Evolutionary conservation across 2,888 invertebrate genomes (phyloP).

Genomic region (Leptinotarsa juncta): DNA sequence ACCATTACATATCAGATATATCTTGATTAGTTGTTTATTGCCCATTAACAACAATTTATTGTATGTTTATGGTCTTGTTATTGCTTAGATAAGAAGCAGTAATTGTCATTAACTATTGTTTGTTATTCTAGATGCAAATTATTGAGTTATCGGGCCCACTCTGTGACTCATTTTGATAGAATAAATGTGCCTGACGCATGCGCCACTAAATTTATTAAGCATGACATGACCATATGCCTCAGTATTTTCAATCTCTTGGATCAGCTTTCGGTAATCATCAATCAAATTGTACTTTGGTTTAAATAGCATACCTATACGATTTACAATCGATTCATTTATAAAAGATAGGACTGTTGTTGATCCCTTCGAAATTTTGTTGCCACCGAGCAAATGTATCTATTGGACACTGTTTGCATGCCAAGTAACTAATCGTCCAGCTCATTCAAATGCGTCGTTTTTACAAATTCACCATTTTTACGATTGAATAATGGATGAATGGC

Average conservation of each 20-base stretch:
- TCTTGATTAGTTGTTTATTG: background rate
- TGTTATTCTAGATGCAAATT: background rate
- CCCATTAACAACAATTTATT: background rate
- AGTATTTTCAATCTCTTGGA: background rate
- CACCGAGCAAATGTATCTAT: background rate
- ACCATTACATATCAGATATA: background rate
- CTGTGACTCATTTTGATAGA: background rate
- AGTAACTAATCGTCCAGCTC: background rate
- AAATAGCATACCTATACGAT: background rate
- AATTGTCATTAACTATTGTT: background rate
- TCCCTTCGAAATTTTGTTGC: background rate
- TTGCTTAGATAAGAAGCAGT: background rate
- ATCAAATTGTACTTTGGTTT: background rate
- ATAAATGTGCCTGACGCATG: background rate
- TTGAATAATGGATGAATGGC: constrained; percentile 1
- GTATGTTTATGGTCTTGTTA: background rate
- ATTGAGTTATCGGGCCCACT: no score
- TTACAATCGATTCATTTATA: no score
- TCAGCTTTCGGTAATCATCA: no score
- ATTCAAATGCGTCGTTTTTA: background rate
- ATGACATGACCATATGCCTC: constrained; percentile 3
- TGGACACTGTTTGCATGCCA: background rate
- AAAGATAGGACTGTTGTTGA: background rate
- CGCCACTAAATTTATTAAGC: background rate
- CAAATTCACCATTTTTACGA: constrained; percentile 7